phyloP scores from a whole-genome alignment of 2,888 invertebrate genomes.

The Scotopteryx bipunctaria region DNA sequence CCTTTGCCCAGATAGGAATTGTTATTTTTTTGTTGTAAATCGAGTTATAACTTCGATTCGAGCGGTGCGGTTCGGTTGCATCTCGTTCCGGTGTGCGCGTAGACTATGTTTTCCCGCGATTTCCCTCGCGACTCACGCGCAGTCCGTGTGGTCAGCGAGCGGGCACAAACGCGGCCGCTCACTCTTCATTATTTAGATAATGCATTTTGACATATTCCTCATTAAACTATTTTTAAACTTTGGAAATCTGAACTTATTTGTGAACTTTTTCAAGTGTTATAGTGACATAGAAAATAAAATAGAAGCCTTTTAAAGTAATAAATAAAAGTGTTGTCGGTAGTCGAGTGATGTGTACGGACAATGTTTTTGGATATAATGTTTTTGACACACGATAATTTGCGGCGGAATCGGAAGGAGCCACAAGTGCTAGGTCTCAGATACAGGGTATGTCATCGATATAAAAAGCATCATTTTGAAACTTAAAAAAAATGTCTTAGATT shows the following conservation, averaged over 20 bases:
- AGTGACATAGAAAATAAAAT: too few species aligned
- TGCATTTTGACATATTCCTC: constrained; percentile 76
- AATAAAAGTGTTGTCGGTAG: constrained; percentile 38
- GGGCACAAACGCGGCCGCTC: constrained; percentile 53
- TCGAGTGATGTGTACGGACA: constrained; percentile 55
- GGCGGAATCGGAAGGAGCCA: constrained; percentile 76
- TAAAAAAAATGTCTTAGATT: too few species aligned
- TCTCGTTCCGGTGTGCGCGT: constrained; percentile 58
- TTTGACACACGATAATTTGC: constrained; percentile 79
- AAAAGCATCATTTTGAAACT: too few species aligned
- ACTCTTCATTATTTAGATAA: constrained; percentile 56
- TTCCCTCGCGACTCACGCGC: constrained; percentile 64
- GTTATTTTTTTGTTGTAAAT: constrained; percentile 3
- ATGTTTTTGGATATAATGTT: constrained; percentile 82
- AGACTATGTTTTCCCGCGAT: constrained; percentile 68
- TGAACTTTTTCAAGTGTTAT: not conserved
- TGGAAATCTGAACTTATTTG: not conserved
- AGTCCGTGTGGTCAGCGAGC: constrained; percentile 61
- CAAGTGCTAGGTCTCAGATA: constrained; percentile 75
- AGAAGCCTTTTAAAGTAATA: too few species aligned
- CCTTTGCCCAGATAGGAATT: not conserved
- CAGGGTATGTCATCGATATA: constrained; percentile 72
- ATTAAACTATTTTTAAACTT: not conserved
- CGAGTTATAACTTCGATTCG: constrained; percentile 8
- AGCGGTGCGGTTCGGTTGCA: constrained; percentile 38